Evolutionary conservation across 2,113 vertebrate species (phyloP), one percentile per base, ranked within the genome.

Genomic region (Potamarius usumacintae): DNA sequence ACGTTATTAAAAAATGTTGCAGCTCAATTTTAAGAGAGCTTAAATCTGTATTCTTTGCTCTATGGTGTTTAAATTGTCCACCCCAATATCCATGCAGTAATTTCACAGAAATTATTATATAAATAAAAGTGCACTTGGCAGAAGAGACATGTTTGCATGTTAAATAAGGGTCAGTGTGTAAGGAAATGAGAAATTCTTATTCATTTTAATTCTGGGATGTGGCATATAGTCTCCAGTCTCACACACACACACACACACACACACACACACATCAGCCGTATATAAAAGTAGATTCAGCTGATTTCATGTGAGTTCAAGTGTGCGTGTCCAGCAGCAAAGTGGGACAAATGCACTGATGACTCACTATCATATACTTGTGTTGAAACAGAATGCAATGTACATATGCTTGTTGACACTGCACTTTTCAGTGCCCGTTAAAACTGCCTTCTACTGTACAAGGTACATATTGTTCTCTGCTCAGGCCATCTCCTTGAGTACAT

Each of bases 141-240:
- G 25, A 53, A 65, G 62, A 55, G 76, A 67, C 42, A 63, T 85
- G 89, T 82, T n/a, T 87, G 50, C 52, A 81, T 82, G 60, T 65
- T 89, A 85, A 78, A 69, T 89, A 89, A 89, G 82, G 62, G 85
- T 81, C 82, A 76, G 50, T 87, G 55, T 86, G 76, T n/a, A 17
- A 74, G 30, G 20, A 89, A 76, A 87, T 52, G 63, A 87, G 88
- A 76, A 87, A 87, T 79, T 84, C 34, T 20, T 71, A 80, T 87
- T 84, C 77, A 89, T 80, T 89, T 81, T 71, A 30, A 82, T 85
- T 82, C 78, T 78, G 69, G 52, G 67, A 80, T 62, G 22, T 60
- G 74, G 72, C 79, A 30, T 48, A 69, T 85, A 42, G 52, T 81
- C 79, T 78, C 53, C 62, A 25, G 58, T 27, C 34, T 50, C 5